Conservation (phyloP, 2,888 invertebrate species). For the Melieria crassipennis region DNA sequence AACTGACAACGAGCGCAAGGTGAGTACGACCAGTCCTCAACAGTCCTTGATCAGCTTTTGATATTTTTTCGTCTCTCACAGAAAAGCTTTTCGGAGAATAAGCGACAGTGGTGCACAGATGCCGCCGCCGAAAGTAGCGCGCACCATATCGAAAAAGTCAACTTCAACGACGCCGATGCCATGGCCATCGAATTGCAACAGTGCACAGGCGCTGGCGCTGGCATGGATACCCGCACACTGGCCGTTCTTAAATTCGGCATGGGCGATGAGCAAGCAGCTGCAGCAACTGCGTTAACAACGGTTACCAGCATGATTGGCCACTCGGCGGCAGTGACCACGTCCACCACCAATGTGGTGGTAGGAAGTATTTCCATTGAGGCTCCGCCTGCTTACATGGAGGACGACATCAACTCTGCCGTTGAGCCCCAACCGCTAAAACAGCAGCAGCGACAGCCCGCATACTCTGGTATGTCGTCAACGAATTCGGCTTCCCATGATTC, state of each 20-base stretch:
- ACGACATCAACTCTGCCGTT: slow-evolving; percentile 25
- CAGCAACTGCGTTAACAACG: slow-evolving; percentile 1
- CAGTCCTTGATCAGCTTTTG: not conserved
- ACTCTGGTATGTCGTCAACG: slow-evolving; percentile 48
- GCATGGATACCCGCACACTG: slow-evolving; percentile 51
- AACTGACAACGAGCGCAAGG: slow-evolving; percentile 67
- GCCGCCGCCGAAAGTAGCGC: slow-evolving; percentile 36
- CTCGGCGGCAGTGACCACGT: slow-evolving; percentile 56
- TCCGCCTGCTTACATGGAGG: slow-evolving; percentile 61
- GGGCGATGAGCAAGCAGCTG: slow-evolving; percentile 44
- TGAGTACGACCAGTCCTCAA: slow-evolving; percentile 41
- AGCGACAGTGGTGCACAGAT: slow-evolving; percentile 61
- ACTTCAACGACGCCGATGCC: slow-evolving; percentile 43
- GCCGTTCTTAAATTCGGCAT: slow-evolving; percentile 47
- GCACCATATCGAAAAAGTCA: not conserved
- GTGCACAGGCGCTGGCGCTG: slow-evolving; percentile 20
- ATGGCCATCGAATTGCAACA: slow-evolving; percentile 47
- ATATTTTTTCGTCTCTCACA: slow-evolving; percentile 39
- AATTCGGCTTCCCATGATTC: slow-evolving; percentile 52
- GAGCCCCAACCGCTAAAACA: slow-evolving; percentile 47
- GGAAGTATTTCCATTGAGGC: slow-evolving; percentile 64
- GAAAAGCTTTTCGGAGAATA: slow-evolving; percentile 60
- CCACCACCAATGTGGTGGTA: slow-evolving; percentile 61
- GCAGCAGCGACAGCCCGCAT: slow-evolving; percentile 45
- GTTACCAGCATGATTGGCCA: not conserved